These are phyloP conservation scores for Temnothorax unifasciatus DNA, from an alignment of 2,888 invertebrate genomes.

Conservation along the genomic window DNA sequence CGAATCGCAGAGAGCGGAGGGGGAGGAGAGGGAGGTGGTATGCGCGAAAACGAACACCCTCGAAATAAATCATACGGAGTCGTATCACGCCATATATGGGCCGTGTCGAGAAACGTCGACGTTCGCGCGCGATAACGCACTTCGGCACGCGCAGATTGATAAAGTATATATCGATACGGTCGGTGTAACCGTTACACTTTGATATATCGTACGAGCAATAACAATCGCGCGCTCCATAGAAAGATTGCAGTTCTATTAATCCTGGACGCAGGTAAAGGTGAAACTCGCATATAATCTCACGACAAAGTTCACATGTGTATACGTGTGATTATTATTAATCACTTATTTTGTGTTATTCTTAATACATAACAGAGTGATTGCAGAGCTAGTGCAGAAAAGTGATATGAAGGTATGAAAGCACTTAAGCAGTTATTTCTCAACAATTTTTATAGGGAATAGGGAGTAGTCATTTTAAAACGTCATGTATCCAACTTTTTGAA, in stretches of 20 bases:
- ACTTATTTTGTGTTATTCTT: neutral
- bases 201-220: slow-evolving; percentile 22
- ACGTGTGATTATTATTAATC: neutral
- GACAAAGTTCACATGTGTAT: neutral
- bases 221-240: neutral
- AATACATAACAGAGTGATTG: neutral
- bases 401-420: neutral
- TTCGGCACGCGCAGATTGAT: slow-evolving; percentile 15
- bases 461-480: neutral
- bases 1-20: slow-evolving; percentile 36
- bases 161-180: slow-evolving; percentile 5
- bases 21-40: neutral
- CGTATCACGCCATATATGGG: slow-evolving; percentile 24
- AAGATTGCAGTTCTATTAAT: slow-evolving; percentile 33
- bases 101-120: slow-evolving; percentile 30
- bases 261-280: neutral
- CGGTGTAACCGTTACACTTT: neutral
- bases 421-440: neutral
- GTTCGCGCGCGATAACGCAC: slow-evolving; percentile 50
- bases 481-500: neutral
- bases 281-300: neutral
- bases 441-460: neutral
- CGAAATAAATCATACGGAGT: slow-evolving; percentile 33
- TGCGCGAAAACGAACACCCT: slow-evolving; percentile 26
- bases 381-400: neutral